Evolutionary conservation across 2,797 vertebrate genomes (phyloP), one percentile per base, ranked within the genome.

Genomic region (Tiaroga cobitis): DNA sequence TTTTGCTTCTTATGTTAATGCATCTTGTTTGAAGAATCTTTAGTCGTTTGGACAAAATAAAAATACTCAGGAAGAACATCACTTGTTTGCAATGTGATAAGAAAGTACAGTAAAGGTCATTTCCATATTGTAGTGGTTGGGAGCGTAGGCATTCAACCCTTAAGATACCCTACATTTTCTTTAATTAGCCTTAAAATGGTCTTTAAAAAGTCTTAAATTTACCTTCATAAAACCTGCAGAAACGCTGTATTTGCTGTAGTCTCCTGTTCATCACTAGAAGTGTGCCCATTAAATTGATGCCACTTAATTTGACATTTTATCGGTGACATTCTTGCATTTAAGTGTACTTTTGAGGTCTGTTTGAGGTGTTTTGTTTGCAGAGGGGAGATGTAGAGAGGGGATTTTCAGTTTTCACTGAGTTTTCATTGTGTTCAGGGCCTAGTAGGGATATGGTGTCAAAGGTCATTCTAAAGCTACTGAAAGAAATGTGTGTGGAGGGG

Each of bases 381-480:
- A 13, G 3, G 37, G 5, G 37, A 5, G 13, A 59, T 59, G 24
- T 4, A 59, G 24, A 59, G 63, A 18, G 29, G 2, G 63, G 3
- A 5, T 29, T 65, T 34, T 67, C 29, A 34, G 65, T 67, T 34
- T 67, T 37, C 3, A 19, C 24, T 46, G 46, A 54, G 46, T 54
- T n/a, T 59, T 59, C 10, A 37, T 76, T 76, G 21, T 56, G 3
- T 24, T 4, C 32, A 5, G 34, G 34, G 51, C 54, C 54, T 39
- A 9, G 34, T 18, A 41, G 75, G 74, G 13, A n/a, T 59, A 59
- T n/a, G 6, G 1, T 59, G 74, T 59, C 74, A 77, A 18, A 77
- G 74, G 51, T 77, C 7, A 6, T 80, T 74, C 32, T 74, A 54
- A 73, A 80, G 32, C 37, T 37, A 73, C 54, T 74, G 39, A 85